A percentile compares a stretch with the other conserved stretches of the same genome.
Evolutionary conservation across 2,113 vertebrate species (phyloP).

Genomic region (Siniperca chuatsi): DNA sequence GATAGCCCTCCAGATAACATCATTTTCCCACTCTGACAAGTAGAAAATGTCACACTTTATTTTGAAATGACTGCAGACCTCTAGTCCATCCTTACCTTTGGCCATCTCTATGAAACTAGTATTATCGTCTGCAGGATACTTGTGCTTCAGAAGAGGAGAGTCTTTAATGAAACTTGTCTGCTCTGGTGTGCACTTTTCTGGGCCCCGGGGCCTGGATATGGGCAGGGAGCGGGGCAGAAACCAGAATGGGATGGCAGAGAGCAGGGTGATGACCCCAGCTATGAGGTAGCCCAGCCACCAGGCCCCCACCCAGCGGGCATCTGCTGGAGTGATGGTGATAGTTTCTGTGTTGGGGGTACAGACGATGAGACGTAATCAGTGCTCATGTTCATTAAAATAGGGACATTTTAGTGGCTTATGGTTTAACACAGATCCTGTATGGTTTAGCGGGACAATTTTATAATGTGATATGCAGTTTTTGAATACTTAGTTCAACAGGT

Average conservation of each 20-base stretch:
- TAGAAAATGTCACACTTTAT: neutral
- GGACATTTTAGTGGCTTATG: neutral
- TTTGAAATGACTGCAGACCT: neutral
- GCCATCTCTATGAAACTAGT: constrained; percentile 80
- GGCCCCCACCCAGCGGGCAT: constrained; percentile 86
- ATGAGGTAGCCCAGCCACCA: constrained; percentile 88
- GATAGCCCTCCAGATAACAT: neutral
- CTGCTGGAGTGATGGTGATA: constrained; percentile 82
- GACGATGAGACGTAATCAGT: neutral
- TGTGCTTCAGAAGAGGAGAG: constrained; percentile 62
- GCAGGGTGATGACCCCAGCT: constrained; percentile 80
- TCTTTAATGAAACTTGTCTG: constrained; percentile 72
- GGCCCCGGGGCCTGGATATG: constrained; percentile 3
- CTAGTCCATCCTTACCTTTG: constrained; percentile 74
- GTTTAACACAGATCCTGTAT: neutral
- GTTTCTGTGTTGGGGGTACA: constrained; percentile 68
- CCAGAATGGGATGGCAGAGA: constrained; percentile 85
- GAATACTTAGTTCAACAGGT: neutral
- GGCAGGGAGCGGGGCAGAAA: constrained; percentile 83
- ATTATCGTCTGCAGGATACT: constrained; percentile 73
- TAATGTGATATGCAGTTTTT: neutral
- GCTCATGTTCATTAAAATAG: neutral
- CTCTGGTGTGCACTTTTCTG: constrained; percentile 64
- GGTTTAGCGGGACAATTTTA: neutral
- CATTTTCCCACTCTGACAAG: neutral